phyloP scores from a whole-genome alignment of 2,113 vertebrate genomes.

The Chlorodrepanis virens region DNA sequence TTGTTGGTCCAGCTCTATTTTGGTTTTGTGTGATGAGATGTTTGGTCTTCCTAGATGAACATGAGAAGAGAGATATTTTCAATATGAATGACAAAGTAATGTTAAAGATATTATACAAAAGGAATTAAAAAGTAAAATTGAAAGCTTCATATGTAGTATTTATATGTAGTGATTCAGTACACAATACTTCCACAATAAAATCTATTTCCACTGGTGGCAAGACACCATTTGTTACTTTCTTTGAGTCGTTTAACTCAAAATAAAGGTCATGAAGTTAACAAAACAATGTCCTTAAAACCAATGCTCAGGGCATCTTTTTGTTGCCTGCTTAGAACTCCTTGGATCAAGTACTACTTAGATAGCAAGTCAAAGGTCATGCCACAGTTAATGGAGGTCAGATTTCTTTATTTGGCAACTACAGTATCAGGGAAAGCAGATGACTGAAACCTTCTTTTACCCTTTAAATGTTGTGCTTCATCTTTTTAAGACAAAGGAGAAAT shows the following conservation, averaged over 20 bases:
- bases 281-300: neutral
- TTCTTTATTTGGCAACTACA: neutral
- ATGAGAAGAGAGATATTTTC: neutral
- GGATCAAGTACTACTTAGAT: neutral
- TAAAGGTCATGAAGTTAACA: neutral
- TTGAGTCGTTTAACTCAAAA: neutral
- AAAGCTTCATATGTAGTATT: neutral
- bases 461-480: conserved; percentile 14
- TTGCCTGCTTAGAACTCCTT: neutral
- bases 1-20: neutral
- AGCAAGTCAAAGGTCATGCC: neutral
- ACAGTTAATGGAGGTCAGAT: neutral
- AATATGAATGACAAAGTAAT: neutral
- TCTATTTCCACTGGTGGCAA: neutral
- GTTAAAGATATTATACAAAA: neutral
- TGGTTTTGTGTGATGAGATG: neutral
- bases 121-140: neutral
- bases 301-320: neutral
- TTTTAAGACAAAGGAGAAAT: conserved; percentile 39
- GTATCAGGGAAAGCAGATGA: neutral
- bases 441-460: neutral
- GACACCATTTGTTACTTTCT: neutral
- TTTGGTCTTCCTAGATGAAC: neutral
- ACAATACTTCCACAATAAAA: neutral
- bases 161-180: neutral